Conservation (phyloP, 1,140 invertebrate species). For the Metopolophium dirhodum region DNA sequence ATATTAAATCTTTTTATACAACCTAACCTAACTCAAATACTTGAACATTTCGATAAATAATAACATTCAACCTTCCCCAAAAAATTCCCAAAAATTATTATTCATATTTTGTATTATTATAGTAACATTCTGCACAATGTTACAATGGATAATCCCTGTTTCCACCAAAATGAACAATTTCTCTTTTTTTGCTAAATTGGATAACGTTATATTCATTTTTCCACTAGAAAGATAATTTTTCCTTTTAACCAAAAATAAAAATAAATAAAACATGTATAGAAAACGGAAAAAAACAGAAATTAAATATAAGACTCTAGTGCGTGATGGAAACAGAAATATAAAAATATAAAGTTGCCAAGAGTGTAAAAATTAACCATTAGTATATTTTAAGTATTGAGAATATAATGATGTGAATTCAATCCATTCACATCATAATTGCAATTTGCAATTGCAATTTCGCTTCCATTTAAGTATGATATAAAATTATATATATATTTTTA, state of each 20-base stretch:
- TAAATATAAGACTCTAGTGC: neutral
- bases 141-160: neutral
- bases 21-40: neutral
- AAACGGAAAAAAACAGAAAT: neutral
- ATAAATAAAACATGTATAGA: neutral
- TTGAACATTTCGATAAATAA: slow-evolving; percentile 3
- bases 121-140: neutral
- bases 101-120: slow-evolving; percentile 11
- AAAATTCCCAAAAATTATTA: neutral
- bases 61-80: neutral
- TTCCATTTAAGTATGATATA: neutral
- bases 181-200: neutral
- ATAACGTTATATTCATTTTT: neutral
- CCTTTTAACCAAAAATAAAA: neutral
- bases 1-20: neutral
- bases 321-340: neutral
- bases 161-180: neutral
- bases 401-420: neutral
- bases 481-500: neutral
- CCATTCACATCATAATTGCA: neutral
- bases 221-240: neutral
- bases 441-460: neutral
- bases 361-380: neutral
- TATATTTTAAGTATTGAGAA: slow-evolving; percentile 12
- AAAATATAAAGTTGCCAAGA: neutral